Conservation (phyloP, 2,797 vertebrate species). For the Dryobates pubescens region DNA sequence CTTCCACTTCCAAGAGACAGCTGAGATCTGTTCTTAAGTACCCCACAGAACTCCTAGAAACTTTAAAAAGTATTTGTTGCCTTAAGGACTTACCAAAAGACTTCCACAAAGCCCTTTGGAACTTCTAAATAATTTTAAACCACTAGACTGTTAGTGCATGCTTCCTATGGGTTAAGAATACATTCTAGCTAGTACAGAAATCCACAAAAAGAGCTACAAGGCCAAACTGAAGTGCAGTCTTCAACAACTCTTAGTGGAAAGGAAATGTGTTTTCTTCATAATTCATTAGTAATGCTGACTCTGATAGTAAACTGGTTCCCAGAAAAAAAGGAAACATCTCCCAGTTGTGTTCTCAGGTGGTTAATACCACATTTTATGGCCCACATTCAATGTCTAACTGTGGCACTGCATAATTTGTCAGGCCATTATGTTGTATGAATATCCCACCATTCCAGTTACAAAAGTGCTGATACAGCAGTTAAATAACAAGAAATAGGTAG, state of each 20-base stretch:
- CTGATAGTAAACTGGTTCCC: not conserved
- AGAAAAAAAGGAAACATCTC: not conserved
- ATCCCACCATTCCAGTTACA: not conserved
- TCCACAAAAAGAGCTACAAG: not conserved
- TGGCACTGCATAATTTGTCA: not conserved
- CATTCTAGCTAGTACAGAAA: not conserved
- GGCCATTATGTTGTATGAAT: not conserved
- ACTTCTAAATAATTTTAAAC: not conserved
- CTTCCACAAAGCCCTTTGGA: not conserved
- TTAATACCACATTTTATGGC: not conserved
- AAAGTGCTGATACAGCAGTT: not conserved
- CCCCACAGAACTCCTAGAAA: not conserved
- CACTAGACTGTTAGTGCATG: not conserved
- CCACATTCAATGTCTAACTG: not conserved
- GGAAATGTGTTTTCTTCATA: not conserved
- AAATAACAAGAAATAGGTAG: not conserved
- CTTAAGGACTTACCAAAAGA: not conserved
- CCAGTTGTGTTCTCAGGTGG: not conserved
- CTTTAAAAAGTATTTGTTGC: not conserved
- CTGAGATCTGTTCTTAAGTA: not conserved
- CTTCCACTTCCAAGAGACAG: not conserved
- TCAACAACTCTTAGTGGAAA: not conserved
- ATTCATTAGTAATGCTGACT: not conserved
- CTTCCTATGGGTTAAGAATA: not conserved
- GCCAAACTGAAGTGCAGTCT: not conserved